Evolutionary conservation across 2,888 invertebrate species (phyloP), one percentile per base, ranked within the genome.

Genomic region (Athripsodes cinereus): DNA sequence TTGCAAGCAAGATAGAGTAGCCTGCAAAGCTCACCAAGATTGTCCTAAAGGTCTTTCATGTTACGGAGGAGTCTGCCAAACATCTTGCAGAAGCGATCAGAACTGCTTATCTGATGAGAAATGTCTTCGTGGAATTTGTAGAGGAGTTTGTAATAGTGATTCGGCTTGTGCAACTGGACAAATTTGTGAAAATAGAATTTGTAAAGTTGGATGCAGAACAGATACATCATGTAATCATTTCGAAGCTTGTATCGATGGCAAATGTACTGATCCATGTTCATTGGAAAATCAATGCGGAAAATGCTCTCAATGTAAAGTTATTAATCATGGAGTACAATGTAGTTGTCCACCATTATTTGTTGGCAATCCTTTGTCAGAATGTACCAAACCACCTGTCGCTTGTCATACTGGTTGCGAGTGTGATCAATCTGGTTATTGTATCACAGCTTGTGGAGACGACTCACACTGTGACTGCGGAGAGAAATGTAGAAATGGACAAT

Each of bases 121-220:
- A 65, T 95, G 95, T 71, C 84, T 92, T 64, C 81, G 85, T 56
- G 92, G 91, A 48, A 82, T 87, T 54, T 94, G 94, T 68, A 87
- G 89, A 71, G 81, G 87, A 1, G 86, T 94, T 26, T 95, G 94
- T 69, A 94, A 92, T 69, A 90, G 87, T 54, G 93, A 95, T 70
- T 81, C 85, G 13, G 85, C 88, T 60, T 95, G 94, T 68, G 83
- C 83, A 19, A 78, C 82, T 13, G 87, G 89, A 64, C 90, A 92
- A 72, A 92, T 95, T 66, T 95, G 95, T 68, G 89, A 90, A 71
- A 90, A 89, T 67, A 82, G 92, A 66, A 80, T 93, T 63, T 94
- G 94, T 70, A 85, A 90, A 69, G 83, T 87, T 67, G 95, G 95
- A 49, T 95, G 95, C 69, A 83, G 93, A 60, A 90, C 86, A 68